Evolutionary conservation across 2,888 invertebrate genomes (phyloP).

Genomic region (Apodemia mormo): DNA sequence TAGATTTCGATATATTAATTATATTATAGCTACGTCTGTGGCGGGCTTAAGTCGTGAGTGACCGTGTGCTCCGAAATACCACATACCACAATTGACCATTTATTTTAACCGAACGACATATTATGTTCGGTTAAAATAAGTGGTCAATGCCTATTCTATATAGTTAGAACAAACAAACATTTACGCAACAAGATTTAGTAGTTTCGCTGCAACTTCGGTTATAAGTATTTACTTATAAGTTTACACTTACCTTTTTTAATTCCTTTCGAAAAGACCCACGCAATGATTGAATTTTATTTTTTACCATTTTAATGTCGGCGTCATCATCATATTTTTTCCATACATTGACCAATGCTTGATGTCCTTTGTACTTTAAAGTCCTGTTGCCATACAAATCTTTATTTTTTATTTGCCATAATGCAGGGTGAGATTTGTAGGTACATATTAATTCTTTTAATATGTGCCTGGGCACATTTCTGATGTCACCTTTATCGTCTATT

Average conservation of each 20-base stretch:
- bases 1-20: too few species aligned
- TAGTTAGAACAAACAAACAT: too few species aligned
- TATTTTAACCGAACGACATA: too few species aligned
- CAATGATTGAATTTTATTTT: constrained; percentile 18
- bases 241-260: constrained; percentile 17
- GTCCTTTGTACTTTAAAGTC: constrained; percentile 19
- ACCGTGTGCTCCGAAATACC: too few species aligned
- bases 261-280: constrained; percentile 15
- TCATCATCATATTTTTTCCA: constrained; percentile 17
- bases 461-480: constrained; percentile 19
- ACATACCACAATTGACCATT: too few species aligned
- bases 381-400: constrained; percentile 20
- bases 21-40: too few species aligned
- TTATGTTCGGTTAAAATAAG: too few species aligned
- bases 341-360: constrained; percentile 7
- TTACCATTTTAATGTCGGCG: constrained; percentile 19
- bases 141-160: too few species aligned
- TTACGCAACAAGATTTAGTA: too few species aligned
- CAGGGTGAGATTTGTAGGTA: constrained; percentile 21
- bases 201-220: too few species aligned
- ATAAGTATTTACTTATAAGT: too few species aligned
- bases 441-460: constrained; percentile 19
- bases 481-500: constrained; percentile 9
- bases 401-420: constrained; percentile 18
- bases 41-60: too few species aligned